Base-by-base conservation (phyloP, 2,888 invertebrate species). In the Ditylenchus weischeri region DNA sequence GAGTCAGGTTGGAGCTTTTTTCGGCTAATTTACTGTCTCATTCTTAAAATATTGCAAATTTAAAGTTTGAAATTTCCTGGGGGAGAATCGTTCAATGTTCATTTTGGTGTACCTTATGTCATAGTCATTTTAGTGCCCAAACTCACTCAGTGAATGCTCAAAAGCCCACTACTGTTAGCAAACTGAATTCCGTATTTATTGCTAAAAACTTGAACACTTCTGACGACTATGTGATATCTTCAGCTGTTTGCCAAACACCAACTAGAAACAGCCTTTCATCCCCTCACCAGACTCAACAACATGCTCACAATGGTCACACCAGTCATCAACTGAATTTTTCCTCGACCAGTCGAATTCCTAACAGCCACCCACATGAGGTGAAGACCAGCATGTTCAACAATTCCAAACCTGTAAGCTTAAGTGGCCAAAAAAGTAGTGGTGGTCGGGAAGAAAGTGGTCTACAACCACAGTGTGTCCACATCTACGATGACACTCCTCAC, bases 161-260 rank as follows among this genome's bases (percentile, higher is more conserved):
- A 18, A 61, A 43, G 8, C 8, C 43, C 13, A 43, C 43, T 1
- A 8, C 43, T 13, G 43, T 43, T 43, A 43, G 43, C 43, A 43
- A 15, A 15, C 15, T 43, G 43, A 43, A 43, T 43, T 43, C 43
- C 3, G 43, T 43, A 3, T 43, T 43, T 15, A 43, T 43, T 43
- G 38, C 61, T 35, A 13, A 49, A 21, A 59, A 76, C 64, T 68
- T 80, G 49, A 58, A 77, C 66, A 79, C 79, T 0, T 65, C 72
- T 47, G 80, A 80, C 60, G 78, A 79, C 63, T 80, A 80, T 66
- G 80, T 80, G 19, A 65, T 76, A 11, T 69, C 72, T 43, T 70
- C 78, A 18, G 80, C 79, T 7, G 71, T 77, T 58, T 11, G 19
- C 58, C 57, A 58, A 38, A 23, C 68, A 38, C 11, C 63, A 72